These are phyloP conservation scores for Patella depressa DNA, from an alignment of 2,888 invertebrate genomes.

Conservation along the genomic window DNA sequence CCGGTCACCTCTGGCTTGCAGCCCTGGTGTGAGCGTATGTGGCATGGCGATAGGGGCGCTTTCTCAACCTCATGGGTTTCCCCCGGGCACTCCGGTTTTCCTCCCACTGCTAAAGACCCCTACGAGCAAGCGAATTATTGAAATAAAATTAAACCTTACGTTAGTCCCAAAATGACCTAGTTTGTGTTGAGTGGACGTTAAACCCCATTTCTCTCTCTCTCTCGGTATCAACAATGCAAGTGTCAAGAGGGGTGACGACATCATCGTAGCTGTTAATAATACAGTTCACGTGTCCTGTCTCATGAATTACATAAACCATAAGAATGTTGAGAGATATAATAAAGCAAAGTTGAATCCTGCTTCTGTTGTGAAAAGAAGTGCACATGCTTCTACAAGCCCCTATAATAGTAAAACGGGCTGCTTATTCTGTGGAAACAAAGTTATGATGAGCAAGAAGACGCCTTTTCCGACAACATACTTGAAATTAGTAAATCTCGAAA, in stretches of 20 bases:
- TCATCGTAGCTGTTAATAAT: conserved; percentile 7
- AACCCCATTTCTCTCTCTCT: too few species aligned
- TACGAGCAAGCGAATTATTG: too few species aligned
- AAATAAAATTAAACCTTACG: too few species aligned
- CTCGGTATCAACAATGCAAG: conserved; percentile 26
- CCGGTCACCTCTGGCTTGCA: too few species aligned
- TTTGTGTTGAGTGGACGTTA: too few species aligned
- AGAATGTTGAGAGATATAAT: conserved; percentile 22
- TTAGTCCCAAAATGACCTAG: too few species aligned
- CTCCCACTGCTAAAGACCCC: too few species aligned
- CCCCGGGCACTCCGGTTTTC: too few species aligned
- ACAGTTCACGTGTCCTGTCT: conserved; percentile 20
- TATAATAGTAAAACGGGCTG: conserved; percentile 20
- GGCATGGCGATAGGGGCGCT: too few species aligned
- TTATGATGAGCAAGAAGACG: too few species aligned
- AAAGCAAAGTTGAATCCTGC: conserved; percentile 13
- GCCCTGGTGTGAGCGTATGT: too few species aligned
- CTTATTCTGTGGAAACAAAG: conserved; percentile 19
- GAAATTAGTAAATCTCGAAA: neutral
- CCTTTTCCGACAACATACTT: neutral
- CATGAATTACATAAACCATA: conserved; percentile 17
- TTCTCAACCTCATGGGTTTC: too few species aligned
- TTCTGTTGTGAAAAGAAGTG: conserved; percentile 19
- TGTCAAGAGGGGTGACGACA: conserved; percentile 21
- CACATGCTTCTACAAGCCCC: conserved; percentile 14